These are phyloP conservation scores for Yoshiicerus persimilis DNA, from an alignment of 1,140 invertebrate species.

Conservation along the genomic window DNA sequence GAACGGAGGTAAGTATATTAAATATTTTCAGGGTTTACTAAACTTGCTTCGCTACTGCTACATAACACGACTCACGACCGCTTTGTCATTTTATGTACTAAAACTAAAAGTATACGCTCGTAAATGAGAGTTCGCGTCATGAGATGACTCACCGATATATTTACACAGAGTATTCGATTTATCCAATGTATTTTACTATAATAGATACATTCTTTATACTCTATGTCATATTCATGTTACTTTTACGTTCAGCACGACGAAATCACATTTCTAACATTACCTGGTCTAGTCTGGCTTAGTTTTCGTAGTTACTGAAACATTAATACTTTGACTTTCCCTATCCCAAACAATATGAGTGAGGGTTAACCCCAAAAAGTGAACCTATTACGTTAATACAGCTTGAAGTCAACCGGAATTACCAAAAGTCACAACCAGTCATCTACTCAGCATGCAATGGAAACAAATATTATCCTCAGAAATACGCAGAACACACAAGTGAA, in stretches of 20 bases:
- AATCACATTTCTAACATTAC: background rate
- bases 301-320: background rate
- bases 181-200: background rate
- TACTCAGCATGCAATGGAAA: background rate
- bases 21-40: background rate
- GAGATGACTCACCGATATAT: background rate
- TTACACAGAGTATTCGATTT: no score
- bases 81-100: background rate
- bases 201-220: background rate
- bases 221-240: background rate
- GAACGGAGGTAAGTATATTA: background rate
- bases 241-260: background rate
- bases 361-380: background rate
- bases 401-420: background rate
- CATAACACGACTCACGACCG: background rate
- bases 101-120: background rate
- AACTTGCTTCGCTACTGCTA: background rate
- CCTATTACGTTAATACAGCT: background rate
- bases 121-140: background rate
- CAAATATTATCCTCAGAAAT: no score
- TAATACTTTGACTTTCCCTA: background rate
- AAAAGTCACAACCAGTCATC: background rate
- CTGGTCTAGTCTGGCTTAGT: no score
- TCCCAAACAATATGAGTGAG: background rate
- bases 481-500: background rate